Conservation (phyloP, 2,888 invertebrate species). For the Eupithecia vulgata region DNA sequence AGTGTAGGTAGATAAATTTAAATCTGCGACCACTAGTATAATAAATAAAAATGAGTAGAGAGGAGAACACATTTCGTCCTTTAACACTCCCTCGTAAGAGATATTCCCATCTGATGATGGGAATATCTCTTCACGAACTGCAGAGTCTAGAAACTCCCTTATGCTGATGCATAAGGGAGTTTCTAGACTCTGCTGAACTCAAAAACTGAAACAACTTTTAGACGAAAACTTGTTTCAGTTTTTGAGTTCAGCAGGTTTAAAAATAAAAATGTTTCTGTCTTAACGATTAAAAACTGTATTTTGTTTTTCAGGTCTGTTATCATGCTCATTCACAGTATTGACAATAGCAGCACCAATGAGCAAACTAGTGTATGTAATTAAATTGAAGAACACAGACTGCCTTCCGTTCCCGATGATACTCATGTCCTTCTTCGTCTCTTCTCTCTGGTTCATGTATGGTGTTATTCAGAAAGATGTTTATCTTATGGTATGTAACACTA, state of each 20-base stretch:
- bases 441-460: slow-evolving; percentile 94
- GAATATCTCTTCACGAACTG: no score
- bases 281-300: neutral
- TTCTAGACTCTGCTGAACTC: no score
- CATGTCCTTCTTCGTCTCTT: slow-evolving; percentile 91
- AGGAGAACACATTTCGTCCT: no score
- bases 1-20: neutral
- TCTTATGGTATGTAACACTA: slow-evolving; percentile 86
- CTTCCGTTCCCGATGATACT: slow-evolving; percentile 94
- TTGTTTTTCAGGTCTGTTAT: slow-evolving; percentile 82
- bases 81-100: no score
- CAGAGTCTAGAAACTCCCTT: no score
- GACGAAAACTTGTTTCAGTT: no score
- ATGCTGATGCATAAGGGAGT: no score
- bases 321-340: slow-evolving; percentile 89
- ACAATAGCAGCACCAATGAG: slow-evolving; percentile 93
- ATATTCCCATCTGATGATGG: no score
- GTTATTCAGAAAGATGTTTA: slow-evolving; percentile 89
- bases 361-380: slow-evolving; percentile 91
- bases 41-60: neutral
- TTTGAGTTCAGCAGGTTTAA: neutral
- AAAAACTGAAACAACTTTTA: no score
- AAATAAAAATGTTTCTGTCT: neutral
- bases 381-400: slow-evolving; percentile 91
- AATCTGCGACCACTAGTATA: neutral